These are phyloP conservation scores for Drosophila varians DNA, from an alignment of 1,140 invertebrate species.

Conservation along the genomic window DNA sequence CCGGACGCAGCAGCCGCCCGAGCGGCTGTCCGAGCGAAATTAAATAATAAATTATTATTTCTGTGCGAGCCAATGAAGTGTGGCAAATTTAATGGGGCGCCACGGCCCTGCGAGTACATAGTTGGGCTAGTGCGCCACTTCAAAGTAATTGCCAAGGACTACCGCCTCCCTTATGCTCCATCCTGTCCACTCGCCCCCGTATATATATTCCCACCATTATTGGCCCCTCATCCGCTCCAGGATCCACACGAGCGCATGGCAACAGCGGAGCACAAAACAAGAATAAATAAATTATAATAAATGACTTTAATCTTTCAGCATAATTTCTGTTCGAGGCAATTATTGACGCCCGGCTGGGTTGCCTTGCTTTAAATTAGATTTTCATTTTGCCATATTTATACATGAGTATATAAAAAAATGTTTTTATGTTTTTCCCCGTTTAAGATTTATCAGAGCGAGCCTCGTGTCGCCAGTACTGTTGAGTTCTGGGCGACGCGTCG, in stretches of 20 bases:
- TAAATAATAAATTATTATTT: slow-evolving; percentile 82
- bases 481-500: slow-evolving; percentile 8
- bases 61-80: slow-evolving; percentile 74
- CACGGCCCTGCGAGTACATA: slow-evolving; percentile 59
- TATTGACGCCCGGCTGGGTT: slow-evolving; percentile 55
- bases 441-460: slow-evolving; percentile 62
- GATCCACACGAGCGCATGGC: slow-evolving; percentile 51
- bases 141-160: slow-evolving; percentile 74
- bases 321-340: slow-evolving; percentile 68
- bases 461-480: slow-evolving; percentile 6
- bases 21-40: slow-evolving; percentile 38
- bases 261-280: slow-evolving; percentile 31
- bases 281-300: slow-evolving; percentile 65
- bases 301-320: slow-evolving; percentile 72
- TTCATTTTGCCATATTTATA: slow-evolving; percentile 42
- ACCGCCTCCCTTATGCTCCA: background rate
- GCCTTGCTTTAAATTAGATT: slow-evolving; percentile 52
- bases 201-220: background rate
- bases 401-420: background rate
- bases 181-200: background rate
- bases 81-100: slow-evolving; percentile 76
- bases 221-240: slow-evolving; percentile 18
- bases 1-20: background rate
- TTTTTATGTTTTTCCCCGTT: slow-evolving; percentile 17
- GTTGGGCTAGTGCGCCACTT: slow-evolving; percentile 72